A percentile compares a stretch with the other conserved stretches of the same genome.
Evolutionary conservation across 2,888 invertebrate genomes (phyloP).

Genomic region (Adineta ricciae): DNA sequence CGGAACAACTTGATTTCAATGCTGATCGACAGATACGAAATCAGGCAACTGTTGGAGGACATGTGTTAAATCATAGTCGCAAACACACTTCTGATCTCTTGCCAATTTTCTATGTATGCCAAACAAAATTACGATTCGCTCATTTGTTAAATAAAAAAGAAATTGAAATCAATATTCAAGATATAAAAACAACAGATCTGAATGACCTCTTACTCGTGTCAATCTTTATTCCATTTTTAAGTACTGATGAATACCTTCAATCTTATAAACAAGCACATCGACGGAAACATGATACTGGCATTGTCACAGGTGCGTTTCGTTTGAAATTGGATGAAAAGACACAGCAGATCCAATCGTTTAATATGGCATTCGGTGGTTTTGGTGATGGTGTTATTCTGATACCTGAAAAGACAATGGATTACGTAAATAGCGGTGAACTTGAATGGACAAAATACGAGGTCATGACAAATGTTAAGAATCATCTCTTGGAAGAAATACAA

Average conservation of each 20-base stretch:
- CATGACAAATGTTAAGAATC: conserved; percentile 57
- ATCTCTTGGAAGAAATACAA: conserved; percentile 66
- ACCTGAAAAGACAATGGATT: conserved; percentile 61
- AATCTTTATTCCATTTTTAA: conserved; percentile 65
- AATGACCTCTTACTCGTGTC: conserved; percentile 66
- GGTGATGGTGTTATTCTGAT: conserved; percentile 88
- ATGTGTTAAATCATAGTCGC: no score
- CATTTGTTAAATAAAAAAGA: neutral
- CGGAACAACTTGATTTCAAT: no score
- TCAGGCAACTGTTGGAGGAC: no score
- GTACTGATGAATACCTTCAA: conserved; percentile 52
- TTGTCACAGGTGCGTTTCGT: conserved; percentile 72
- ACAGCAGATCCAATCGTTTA: conserved; percentile 51
- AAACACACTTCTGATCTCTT: neutral
- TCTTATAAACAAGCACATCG: conserved; percentile 77
- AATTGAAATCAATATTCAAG: neutral
- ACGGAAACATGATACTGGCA: conserved; percentile 86
- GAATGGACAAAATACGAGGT: conserved; percentile 55
- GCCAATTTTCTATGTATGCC: conserved; percentile 30
- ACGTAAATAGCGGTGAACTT: conserved; percentile 53
- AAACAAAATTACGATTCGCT: neutral
- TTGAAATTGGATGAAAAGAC: conserved; percentile 56
- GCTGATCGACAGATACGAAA: no score
- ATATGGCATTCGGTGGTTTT: conserved; percentile 53
- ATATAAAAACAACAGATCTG: neutral